phyloP scores from a whole-genome alignment of 2,797 vertebrate species.

The Leptodactylus fallax region DNA sequence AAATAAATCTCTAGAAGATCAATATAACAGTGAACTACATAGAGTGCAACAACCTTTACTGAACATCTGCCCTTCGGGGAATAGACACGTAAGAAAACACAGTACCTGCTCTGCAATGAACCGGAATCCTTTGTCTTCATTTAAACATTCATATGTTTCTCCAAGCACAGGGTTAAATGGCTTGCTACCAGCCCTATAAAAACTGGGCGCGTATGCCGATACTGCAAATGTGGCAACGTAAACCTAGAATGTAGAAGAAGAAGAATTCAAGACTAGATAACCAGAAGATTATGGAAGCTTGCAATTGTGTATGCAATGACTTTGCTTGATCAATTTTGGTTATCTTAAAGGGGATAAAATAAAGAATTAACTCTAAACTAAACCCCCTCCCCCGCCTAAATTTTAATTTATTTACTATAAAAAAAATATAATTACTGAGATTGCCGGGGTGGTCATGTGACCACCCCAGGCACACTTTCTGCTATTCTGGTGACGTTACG shows the following conservation, averaged over 20 bases:
- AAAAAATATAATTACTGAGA: too few species aligned
- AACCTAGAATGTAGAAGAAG: constrained; percentile 75
- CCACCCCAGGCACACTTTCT: too few species aligned
- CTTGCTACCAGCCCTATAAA: constrained; percentile 94
- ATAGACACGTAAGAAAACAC: not conserved
- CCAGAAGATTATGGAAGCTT: not conserved
- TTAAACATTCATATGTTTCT: constrained; percentile 93
- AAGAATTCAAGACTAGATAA: not conserved
- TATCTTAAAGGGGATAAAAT: too few species aligned
- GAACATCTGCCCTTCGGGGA: not conserved
- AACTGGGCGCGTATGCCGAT: constrained; percentile 93
- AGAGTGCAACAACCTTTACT: not conserved
- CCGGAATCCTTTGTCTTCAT: constrained; percentile 90
- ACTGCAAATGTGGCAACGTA: constrained; percentile 94
- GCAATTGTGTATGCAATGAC: too few species aligned
- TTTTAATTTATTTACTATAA: too few species aligned
- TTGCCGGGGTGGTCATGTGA: too few species aligned
- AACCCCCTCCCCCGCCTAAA: too few species aligned
- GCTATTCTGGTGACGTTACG: too few species aligned
- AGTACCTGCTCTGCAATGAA: constrained; percentile 89
- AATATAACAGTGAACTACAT: not conserved
- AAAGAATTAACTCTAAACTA: too few species aligned
- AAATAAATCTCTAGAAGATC: not conserved
- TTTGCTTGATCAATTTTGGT: too few species aligned
- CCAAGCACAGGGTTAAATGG: constrained; percentile 97